Conservation (phyloP, 2,113 vertebrate genomes). For the Peromyscus maniculatus region DNA sequence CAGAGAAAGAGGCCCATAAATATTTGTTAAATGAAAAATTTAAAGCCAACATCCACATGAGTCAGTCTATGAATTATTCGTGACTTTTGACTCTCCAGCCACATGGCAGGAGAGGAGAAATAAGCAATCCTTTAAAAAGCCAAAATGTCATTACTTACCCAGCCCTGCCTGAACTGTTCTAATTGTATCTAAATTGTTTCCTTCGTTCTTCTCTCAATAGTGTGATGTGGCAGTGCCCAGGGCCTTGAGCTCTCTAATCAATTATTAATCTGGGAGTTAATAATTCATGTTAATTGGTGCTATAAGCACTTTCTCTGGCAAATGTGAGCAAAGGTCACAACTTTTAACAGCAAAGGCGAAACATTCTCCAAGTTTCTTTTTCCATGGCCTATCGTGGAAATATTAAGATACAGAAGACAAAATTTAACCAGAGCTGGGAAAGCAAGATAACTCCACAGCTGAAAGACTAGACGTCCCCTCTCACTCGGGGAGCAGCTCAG, state of each 20-base stretch:
- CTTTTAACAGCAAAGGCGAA: constrained; percentile 89
- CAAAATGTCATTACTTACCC: constrained; percentile 82
- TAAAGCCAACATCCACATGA: not conserved
- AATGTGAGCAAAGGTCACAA: constrained; percentile 91
- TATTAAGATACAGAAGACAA: constrained; percentile 75
- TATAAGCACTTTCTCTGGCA: constrained; percentile 93
- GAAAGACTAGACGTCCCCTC: constrained; percentile 30
- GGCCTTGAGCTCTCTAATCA: constrained; percentile 94
- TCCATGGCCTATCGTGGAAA: constrained; percentile 70
- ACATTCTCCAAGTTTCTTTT: constrained; percentile 85
- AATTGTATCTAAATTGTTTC: constrained; percentile 85
- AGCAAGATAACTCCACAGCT: constrained; percentile 27
- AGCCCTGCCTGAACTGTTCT: constrained; percentile 81
- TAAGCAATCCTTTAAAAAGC: constrained; percentile 84
- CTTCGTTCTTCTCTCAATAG: constrained; percentile 86
- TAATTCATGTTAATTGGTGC: constrained; percentile 98
- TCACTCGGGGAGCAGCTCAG: not conserved
- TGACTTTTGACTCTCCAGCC: constrained; percentile 73
- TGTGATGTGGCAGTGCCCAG: constrained; percentile 87
- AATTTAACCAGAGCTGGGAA: constrained; percentile 74
- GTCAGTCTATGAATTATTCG: not conserved
- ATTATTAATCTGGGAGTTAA: constrained; percentile 96
- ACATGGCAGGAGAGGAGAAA: constrained; percentile 83
- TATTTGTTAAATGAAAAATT: not conserved
- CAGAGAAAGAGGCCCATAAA: not conserved